Conservation (phyloP, 1,140 invertebrate genomes). For the Helicorthomorpha holstii region DNA sequence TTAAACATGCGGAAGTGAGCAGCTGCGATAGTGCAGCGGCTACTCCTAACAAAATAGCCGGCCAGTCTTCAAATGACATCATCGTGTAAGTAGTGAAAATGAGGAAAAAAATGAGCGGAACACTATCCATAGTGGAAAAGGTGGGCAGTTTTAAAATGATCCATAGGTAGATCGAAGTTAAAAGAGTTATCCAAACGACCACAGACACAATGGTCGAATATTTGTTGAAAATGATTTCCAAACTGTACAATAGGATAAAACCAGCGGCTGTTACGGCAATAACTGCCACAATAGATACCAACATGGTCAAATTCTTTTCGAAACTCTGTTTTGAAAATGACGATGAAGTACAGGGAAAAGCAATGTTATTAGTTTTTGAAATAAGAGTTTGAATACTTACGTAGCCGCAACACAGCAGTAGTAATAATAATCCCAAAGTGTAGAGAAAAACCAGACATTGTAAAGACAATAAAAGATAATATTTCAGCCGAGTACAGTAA, state of each 20-base stretch:
- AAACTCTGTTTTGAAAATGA: too few species aligned
- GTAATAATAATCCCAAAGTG: conserved; percentile 58
- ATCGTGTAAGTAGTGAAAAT: conserved; percentile 22
- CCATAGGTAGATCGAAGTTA: conserved; percentile 13
- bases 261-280: conserved; percentile 13
- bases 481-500: conserved; percentile 43
- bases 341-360: too few species aligned
- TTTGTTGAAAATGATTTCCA: conserved; percentile 12
- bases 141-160: conserved; percentile 7
- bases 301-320: neutral
- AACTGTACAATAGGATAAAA: conserved; percentile 12
- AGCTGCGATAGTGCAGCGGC: conserved; percentile 16
- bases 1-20: conserved; percentile 15
- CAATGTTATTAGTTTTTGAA: neutral
- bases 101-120: conserved; percentile 18
- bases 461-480: conserved; percentile 41
- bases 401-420: conserved; percentile 52
- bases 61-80: conserved; percentile 16
- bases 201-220: conserved; percentile 14
- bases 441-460: conserved; percentile 43
- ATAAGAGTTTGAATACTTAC: conserved; percentile 54
- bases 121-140: conserved; percentile 15
- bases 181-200: conserved; percentile 14
- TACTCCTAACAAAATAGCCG: conserved; percentile 16
- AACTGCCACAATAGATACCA: conserved; percentile 9